Conservation (phyloP, 2,113 vertebrate genomes). For the Salminus brasiliensis region DNA sequence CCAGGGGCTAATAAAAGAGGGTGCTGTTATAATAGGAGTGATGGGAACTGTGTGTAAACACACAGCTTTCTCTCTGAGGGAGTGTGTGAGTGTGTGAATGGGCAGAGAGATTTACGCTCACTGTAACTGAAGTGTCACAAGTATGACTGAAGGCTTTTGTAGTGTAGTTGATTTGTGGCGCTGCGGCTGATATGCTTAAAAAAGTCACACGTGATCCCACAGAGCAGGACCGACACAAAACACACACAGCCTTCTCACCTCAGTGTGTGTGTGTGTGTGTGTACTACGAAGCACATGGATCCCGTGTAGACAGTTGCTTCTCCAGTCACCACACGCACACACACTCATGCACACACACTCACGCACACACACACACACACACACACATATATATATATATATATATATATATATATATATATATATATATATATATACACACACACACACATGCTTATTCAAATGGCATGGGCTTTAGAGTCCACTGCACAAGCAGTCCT, state of each 20-base stretch:
- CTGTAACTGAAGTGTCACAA: background rate
- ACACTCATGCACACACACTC: conserved; percentile 45
- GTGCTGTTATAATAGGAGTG: background rate
- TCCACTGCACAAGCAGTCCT: conserved; percentile 63
- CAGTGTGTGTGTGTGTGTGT: conserved; percentile 32
- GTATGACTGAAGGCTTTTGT: conserved; percentile 26
- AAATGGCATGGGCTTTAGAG: conserved; percentile 26
- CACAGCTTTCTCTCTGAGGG: background rate
- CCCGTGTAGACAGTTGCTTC: background rate
- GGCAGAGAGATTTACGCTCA: background rate
- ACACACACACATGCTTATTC: conserved; percentile 13
- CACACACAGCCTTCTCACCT: background rate
- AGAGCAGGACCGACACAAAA: background rate
- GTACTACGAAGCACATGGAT: background rate
- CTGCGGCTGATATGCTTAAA: background rate
- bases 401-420: conserved; percentile 15
- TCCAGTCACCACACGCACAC: conserved; percentile 38
- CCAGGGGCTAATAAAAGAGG: too few relatives aligned
- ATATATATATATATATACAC: conserved; percentile 45
- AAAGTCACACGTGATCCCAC: conserved; percentile 28
- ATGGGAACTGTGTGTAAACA: background rate
- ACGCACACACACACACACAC: conserved; percentile 34
- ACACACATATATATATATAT: background rate
- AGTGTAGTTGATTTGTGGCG: background rate
- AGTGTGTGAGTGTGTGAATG: background rate